Conservation (phyloP, 2,797 vertebrate genomes). For the Yasuhikotakia modesta region DNA sequence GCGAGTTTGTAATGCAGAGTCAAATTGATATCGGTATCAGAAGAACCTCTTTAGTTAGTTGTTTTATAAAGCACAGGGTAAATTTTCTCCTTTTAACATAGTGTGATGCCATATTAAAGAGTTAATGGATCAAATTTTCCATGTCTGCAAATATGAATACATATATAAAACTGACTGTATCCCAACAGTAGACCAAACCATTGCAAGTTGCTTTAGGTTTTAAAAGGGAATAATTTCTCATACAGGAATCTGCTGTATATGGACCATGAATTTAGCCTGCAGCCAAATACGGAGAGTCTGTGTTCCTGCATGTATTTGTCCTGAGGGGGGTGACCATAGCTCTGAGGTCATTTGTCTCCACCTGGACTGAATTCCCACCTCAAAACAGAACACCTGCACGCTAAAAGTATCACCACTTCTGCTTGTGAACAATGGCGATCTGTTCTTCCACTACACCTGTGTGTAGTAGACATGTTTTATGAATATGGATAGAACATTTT, state of each 20-base stretch:
- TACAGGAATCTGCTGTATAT: not conserved
- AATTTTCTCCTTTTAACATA: no score
- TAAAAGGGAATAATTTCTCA: not conserved
- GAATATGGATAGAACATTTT: not conserved
- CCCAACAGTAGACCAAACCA: no score
- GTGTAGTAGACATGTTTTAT: no score
- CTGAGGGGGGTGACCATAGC: not conserved
- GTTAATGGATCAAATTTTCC: no score
- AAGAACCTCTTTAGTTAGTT: not conserved
- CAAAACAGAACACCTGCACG: not conserved
- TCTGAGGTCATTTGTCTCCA: slow-evolving; percentile 14
- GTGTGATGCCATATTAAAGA: no score
- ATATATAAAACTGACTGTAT: no score
- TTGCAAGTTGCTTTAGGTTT: no score
- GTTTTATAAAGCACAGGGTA: not conserved
- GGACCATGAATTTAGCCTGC: not conserved
- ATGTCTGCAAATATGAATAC: no score
- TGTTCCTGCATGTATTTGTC: not conserved
- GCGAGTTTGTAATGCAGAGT: not conserved
- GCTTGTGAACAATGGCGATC: not conserved
- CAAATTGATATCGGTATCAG: not conserved
- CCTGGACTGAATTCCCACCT: slow-evolving; percentile 30
- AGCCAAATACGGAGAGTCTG: not conserved
- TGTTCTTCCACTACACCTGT: not conserved
- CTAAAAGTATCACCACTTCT: not conserved